Evolutionary conservation across 2,888 invertebrate genomes (phyloP), one percentile per base, ranked within the genome.

Genomic region (Monopis laevigella): DNA sequence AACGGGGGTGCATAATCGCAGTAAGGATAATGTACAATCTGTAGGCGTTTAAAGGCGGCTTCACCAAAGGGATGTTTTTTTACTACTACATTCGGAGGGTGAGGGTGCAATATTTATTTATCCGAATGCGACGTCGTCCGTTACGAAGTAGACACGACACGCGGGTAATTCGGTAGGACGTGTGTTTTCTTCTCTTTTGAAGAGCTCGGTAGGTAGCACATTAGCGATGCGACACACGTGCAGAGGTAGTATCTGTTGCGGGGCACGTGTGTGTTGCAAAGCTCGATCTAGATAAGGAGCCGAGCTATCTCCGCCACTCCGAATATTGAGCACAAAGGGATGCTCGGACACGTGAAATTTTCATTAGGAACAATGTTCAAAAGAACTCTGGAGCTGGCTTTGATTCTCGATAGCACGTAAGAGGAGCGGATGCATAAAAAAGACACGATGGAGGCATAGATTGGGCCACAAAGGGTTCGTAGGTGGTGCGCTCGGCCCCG

Each of bases 1-100:
- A 72, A 62, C 72, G 75, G 68, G 80, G 80, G 80, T 80, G 80
- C 80, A 80, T 80, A 80, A 80, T 80, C 77, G 74, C 71, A 77
- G 74, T 77, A 75, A 78, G 77, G 80, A 80, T 78, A 80, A 78
- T 80, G 78, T 80, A 80, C 80, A 80, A 80, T 80, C 80, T 80
- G 80, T 78, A 80, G 80, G 77, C 80, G 77, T 80, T 80, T 80
- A 80, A 80, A 78, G 73, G 77, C 69, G 77, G 77, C 70, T 73
- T 69, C 66, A 57, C 66, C 69, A 75, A 78, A 80, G 80, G 80
- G 78, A 80, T 78, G 78, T 80, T 80, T 80, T 78, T 80, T 80
- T 78, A 40, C 29, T 78, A 63, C 70, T 63, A 70, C 68, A 74
- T 69, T 55, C 62, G 56, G 68, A 77, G 80, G 80, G 80, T 65